A percentile compares a stretch with the other conserved stretches of the same genome.
Evolutionary conservation across 2,888 invertebrate species (phyloP).

Genomic region (Agonopterix heracliana): DNA sequence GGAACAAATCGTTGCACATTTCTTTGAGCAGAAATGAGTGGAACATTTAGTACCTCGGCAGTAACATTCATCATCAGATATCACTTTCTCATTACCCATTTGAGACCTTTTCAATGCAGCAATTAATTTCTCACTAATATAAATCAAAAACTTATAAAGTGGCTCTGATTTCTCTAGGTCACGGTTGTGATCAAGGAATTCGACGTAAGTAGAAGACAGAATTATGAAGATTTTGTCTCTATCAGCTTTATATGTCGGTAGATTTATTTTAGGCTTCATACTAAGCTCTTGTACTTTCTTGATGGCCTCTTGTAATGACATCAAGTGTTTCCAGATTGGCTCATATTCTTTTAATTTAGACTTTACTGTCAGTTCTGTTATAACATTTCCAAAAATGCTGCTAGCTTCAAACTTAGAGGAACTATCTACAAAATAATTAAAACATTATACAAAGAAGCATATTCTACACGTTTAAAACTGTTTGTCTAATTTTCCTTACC

Average conservation of each 20-base stretch:
- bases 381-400: conserved; percentile 30
- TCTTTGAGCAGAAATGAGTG: conserved; percentile 32
- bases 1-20: conserved; percentile 40
- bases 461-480: background rate
- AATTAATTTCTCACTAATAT: conserved; percentile 39
- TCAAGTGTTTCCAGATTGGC: conserved; percentile 23
- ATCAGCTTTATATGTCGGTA: conserved; percentile 20
- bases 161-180: background rate
- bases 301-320: conserved; percentile 26
- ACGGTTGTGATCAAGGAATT: conserved; percentile 16
- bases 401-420: conserved; percentile 40
- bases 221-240: conserved; percentile 37
- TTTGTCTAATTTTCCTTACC: background rate
- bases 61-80: conserved; percentile 34
- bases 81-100: conserved; percentile 43
- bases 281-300: conserved; percentile 30
- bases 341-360: conserved; percentile 23
- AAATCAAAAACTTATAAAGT: conserved; percentile 30
- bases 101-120: conserved; percentile 44
- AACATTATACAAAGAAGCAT: background rate
- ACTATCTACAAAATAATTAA: conserved; percentile 7
- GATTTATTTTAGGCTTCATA: conserved; percentile 21
- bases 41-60: conserved; percentile 41
- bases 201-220: conserved; percentile 35
- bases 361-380: conserved; percentile 33